Conservation (phyloP, 2,888 invertebrate species). For the Drosophila aldrichi region DNA sequence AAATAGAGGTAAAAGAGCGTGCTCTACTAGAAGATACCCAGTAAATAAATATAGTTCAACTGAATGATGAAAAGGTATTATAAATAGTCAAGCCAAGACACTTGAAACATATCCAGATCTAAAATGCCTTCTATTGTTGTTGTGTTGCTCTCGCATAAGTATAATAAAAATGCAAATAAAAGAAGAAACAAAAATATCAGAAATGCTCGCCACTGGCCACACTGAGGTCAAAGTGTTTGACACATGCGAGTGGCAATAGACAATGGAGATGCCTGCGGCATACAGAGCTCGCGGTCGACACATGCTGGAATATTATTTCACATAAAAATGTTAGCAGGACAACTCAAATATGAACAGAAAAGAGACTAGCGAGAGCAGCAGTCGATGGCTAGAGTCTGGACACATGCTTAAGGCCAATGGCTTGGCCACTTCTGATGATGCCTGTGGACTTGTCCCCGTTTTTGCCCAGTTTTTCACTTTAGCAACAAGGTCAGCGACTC, state of each 20-base stretch:
- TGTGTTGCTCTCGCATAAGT: background rate
- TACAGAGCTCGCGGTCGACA: background rate
- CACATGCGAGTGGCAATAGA: conserved; percentile 39
- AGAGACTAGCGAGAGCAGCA: background rate
- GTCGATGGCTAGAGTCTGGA: conserved; percentile 31
- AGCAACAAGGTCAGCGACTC: conserved; percentile 56
- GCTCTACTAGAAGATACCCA: background rate
- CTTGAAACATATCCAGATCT: background rate
- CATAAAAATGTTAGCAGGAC: conserved; percentile 38
- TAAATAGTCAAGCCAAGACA: background rate
- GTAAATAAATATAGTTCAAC: background rate
- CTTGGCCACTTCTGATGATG: conserved; percentile 32
- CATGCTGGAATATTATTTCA: conserved; percentile 15
- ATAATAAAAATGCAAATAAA: conserved; percentile 8
- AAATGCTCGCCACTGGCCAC: conserved; percentile 12
- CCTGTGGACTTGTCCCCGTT: conserved; percentile 49
- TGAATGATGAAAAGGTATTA: too few relatives aligned
- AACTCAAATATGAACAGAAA: background rate
- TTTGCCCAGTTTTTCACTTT: conserved; percentile 47
- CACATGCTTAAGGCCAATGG: conserved; percentile 45
- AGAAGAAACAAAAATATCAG: background rate
- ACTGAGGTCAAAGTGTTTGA: conserved; percentile 50
- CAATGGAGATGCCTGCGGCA: conserved; percentile 44
- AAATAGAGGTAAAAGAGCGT: conserved; percentile 11
- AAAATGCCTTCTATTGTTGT: background rate